Evolutionary conservation across 2,113 vertebrate genomes (phyloP), one percentile per base, ranked within the genome.

Genomic region (Malurus cyaneus): DNA sequence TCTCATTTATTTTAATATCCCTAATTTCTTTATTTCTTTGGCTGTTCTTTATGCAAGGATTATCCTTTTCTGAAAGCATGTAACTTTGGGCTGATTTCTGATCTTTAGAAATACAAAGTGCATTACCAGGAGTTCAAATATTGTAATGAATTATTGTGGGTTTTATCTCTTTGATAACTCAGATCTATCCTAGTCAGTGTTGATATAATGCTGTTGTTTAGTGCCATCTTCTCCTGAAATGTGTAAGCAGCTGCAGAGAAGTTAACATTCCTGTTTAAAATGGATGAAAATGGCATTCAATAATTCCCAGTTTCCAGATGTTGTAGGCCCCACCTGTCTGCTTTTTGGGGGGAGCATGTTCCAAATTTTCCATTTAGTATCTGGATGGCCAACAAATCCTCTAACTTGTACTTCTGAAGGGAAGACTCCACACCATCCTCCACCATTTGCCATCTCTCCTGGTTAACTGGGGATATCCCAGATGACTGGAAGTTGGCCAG

Each of bases 1-100:
- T 86, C 65, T 94, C 67, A 78, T 80, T 92, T 85, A 76, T 72
- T 93, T 60, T 86, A 88, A 80, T 74, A 86, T 54, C 56, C 41
- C 49, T 59, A 29, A 65, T 76, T 78, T 66, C 21, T 72, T 77
- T 80, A 71, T 79, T 94, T 91, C 62, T 82, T 57, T 92, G 44
- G 64, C 49, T 71, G 56, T 53, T 91, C 32, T 76, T 94, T 60
- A 39, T 74, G 60, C 41, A 89, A 56, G 39, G 74, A 67, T 92
- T 86, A 44, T 49, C 86, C 19, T 92, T 94, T 78, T 77, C 46
- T 86, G 46, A 92, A 84, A 94, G 31, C 31, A 56, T 19, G 64
- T 65, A 74, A 52, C n/a, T 89, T 88, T 72, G 19, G 81, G 36
- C 86, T 79, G n/a, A 72, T 88, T 89, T 93, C 65, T 92, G 53